Base-by-base conservation (phyloP, 2,113 vertebrate genomes). In the Catharus minimus region DNA sequence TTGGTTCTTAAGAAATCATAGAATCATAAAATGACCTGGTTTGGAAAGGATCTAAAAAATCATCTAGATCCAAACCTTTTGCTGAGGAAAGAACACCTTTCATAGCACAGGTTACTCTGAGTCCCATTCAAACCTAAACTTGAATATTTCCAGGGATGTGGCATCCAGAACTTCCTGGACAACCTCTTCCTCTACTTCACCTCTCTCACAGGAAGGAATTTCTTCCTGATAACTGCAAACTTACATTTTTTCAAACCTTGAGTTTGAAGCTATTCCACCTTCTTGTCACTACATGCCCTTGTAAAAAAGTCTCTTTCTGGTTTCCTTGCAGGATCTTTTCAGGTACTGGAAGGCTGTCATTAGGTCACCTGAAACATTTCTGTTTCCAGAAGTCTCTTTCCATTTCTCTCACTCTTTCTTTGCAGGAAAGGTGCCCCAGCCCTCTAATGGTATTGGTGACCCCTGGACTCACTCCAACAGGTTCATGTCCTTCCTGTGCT, bases 401-500 rank as follows among this genome's bases (percentile, higher is more conserved):
- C 3, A 4, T 36, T 36, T 43, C 9, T 58, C 26, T 75, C 38
- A 58, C 22, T 12, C 17, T 32, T 52, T 76, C 21, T 50, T 52
- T 33, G 15, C 6, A 38, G 11, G 17, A 67, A 9, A 67, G 14
- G 5, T 15, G 15, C 10, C 52, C 32, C 44, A 44, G 38, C 4
- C 38, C 38, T 38, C 22, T 38, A 27, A 27, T 23, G 11, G 2
- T 32, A 22, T 52, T 1, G 0, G 11, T 44, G 15, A 43, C 61
- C 27, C 52, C 18, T n/a, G 38, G 22, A 13, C 21, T 27, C 3
- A 0, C 7, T 67, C 32, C 32, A 85, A 6, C 27, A 52, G 14
- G 0, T 75, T 13, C 6, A 15, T 43, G 17, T n/a, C 38, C 3
- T 36, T 36, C 5, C 36, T 36, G 16, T 41, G 36, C 30, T 33